Evolutionary conservation across 2,113 vertebrate species (phyloP).

Genomic region (Pitta sordida): DNA sequence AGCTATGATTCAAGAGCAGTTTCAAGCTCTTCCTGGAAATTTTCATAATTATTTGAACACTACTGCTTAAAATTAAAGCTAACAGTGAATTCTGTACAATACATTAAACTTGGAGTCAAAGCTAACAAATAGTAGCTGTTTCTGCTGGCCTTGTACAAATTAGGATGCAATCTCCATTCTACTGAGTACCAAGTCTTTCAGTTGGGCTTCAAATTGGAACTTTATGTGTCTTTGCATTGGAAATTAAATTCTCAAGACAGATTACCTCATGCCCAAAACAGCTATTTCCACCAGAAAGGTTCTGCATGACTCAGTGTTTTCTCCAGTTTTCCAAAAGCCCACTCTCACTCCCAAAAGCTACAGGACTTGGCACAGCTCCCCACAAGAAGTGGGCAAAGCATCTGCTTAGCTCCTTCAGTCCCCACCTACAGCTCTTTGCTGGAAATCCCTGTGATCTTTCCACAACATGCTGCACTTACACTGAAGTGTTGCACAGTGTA

Average conservation of each 20-base stretch:
- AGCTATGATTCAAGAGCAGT: not conserved
- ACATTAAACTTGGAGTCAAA: not conserved
- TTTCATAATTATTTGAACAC: not conserved
- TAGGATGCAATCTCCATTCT: not conserved
- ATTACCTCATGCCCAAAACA: constrained; percentile 13
- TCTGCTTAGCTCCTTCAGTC: not conserved
- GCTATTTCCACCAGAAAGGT: not conserved
- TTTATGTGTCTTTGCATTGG: not conserved
- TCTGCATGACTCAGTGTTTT: not conserved
- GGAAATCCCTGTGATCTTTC: not conserved
- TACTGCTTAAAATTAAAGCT: not conserved
- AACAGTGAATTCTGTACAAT: not conserved
- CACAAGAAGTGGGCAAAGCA: not conserved
- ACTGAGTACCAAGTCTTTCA: not conserved
- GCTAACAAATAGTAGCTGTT: not conserved
- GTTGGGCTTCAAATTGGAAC: not conserved
- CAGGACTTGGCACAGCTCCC: not conserved
- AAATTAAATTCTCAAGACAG: not conserved
- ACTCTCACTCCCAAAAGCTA: not conserved
- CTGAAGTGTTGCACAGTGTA: not conserved
- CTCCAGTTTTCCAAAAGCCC: not conserved
- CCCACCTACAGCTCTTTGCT: not conserved
- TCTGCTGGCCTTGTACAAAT: not conserved
- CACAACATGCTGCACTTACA: not conserved
- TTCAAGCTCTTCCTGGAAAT: not conserved